Base-by-base conservation (phyloP, 2,888 invertebrate genomes). In the Drosophila macrospina region DNA sequence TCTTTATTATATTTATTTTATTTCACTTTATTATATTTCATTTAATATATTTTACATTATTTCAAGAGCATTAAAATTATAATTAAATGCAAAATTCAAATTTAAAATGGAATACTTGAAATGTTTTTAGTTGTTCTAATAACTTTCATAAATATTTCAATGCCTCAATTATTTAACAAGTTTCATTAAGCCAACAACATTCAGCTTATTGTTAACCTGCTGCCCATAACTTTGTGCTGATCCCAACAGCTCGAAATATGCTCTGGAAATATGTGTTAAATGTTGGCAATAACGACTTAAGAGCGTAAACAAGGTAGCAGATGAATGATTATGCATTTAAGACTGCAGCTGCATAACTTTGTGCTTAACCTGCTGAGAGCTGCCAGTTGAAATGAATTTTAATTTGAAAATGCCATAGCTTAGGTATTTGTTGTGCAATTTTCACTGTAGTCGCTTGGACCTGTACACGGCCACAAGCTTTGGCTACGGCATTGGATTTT, bases 391-490 rank as follows among this genome's bases (percentile, higher is more conserved):
- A 51, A 39, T 47, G 32, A 54, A 57, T 50, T 66, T 47, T 16
- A 32, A 56, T 55, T 30, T 20, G 10, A 15, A 66, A 69, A 57
- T 64, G 48, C 70, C 30, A n/a, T 6, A 16, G 15, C 24, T 26
- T 45, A n/a, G 16, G 57, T 54, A n/a, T 37, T 54, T 44, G n/a
- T 6, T 30, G 5, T 34, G 57, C n/a, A 30, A 55, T 52, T 30
- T 59, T 56, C 42, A 74, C 74, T 78, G 78, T 74, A 74, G 32
- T 36, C 51, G 13, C 34, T 47, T 13, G 59, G 28, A 28, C 47
- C 20, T 32, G 37, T 24, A n/a, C n/a, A n/a, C n/a, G 28, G 24
- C 13, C 16, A 5, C n/a, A 7, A 7, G 10, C 37, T 50, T 36
- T 57, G 10, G 10, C 37, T 42, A 28, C 47, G 36, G 30, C 15